A percentile compares a stretch with the other conserved stretches of the same genome.
phyloP scores from a whole-genome alignment of 2,113 vertebrate species.

The Cettia cetti region DNA sequence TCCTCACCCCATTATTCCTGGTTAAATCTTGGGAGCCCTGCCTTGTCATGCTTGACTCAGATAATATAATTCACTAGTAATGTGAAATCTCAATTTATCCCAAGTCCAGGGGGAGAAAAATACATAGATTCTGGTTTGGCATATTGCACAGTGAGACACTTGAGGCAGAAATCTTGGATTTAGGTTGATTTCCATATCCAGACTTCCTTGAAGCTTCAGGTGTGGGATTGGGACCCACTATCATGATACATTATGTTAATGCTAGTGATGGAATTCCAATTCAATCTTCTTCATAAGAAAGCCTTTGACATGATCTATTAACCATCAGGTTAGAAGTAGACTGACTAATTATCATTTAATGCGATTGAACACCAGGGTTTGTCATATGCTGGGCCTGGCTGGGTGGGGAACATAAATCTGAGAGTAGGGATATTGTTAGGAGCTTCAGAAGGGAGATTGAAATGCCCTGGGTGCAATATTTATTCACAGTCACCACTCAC shows the following conservation, averaged over 20 bases:
- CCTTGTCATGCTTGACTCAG: neutral
- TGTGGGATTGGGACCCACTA: neutral
- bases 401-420: constrained; percentile 17
- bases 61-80: neutral
- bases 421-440: neutral
- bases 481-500: constrained; percentile 56
- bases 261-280: neutral
- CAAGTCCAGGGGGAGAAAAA: neutral
- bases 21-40: neutral
- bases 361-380: neutral
- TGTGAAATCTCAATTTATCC: neutral
- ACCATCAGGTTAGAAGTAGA: constrained; percentile 5
- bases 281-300: neutral
- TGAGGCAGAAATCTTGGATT: neutral
- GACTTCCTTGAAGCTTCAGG: neutral
- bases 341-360: constrained; percentile 26
- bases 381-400: neutral
- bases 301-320: constrained; percentile 34
- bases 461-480: constrained; percentile 37
- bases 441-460: constrained; percentile 40
- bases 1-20: neutral
- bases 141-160: neutral
- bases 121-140: neutral
- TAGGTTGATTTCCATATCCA: neutral
- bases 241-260: neutral